Conservation (phyloP, 2,113 vertebrate genomes). For the Bubo scandiacus region DNA sequence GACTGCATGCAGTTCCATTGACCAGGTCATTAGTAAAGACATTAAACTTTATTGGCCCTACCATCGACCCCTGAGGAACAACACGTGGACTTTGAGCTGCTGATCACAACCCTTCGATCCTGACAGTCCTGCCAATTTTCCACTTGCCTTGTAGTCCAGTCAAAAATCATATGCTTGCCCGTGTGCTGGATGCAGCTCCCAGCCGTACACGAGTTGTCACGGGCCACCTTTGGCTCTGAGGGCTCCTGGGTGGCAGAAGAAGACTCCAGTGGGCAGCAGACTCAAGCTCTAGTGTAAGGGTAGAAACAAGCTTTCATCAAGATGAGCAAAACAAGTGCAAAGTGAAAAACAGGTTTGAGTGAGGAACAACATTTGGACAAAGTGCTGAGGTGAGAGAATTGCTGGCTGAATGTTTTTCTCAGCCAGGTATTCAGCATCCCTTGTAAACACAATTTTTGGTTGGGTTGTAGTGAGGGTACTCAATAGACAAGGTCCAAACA, state of each 20-base stretch:
- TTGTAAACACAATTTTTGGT: background rate
- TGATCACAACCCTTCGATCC: background rate
- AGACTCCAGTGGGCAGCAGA: background rate
- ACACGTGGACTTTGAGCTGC: background rate
- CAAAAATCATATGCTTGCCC: background rate
- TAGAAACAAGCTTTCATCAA: background rate
- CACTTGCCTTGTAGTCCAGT: background rate
- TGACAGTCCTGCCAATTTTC: background rate
- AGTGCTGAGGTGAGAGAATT: background rate
- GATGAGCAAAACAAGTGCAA: background rate
- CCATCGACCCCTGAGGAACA: background rate
- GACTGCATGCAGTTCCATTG: accelerated
- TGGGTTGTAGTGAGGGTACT: background rate
- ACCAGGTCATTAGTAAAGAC: background rate
- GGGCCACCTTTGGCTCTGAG: background rate
- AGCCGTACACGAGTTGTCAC: background rate
- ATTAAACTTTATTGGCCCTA: background rate
- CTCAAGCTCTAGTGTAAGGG: background rate
- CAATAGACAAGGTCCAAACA: background rate
- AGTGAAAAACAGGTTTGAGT: background rate
- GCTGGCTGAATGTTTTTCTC: background rate
- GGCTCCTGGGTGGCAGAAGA: background rate
- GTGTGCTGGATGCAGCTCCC: background rate
- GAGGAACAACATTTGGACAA: background rate
- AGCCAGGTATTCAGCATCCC: background rate